Evolutionary conservation across 1,140 invertebrate genomes (phyloP), one percentile per base, ranked within the genome.

Genomic region (Drosophila serrata): DNA sequence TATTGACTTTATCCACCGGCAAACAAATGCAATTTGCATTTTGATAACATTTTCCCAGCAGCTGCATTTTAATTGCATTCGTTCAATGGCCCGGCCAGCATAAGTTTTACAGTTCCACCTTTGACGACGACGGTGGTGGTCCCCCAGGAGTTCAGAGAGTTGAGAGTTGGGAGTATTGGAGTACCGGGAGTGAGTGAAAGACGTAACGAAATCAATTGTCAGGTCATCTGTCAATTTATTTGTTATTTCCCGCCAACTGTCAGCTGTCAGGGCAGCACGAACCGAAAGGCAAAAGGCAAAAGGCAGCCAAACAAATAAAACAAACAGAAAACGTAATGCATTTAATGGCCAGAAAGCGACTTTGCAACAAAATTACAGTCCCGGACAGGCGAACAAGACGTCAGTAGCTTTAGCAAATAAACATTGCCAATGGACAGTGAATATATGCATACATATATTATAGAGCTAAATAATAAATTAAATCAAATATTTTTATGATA

Each of bases 201-300:
- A 77, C 75, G 65, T 53, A 64, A 57, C 72, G 73, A 88, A 88
- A 90, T 90, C 85, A 90, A 90, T 90, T 90, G 85, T 90, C 86
- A 90, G 85, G 69, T 90, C 85, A 90, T 90, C 85, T 90, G 85
- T 90, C 85, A 90, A 90, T 86, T 90, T 90, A 82, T 81, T 90
- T 90, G 85, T 85, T 90, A 75, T 84, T 79, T 81, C 58, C 73
- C 74, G 82, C 77, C 85, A 72, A 64, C 85, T 69, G 85, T 85
- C 85, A 85, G 81, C 74, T 81, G 85, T 88, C 85, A 56, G 56
- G 53, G 62, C 56, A 60, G 35, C 63, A 40, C 39, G 67, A 73
- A 60, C 29, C 74, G n/a, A 48, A 48, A 51, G 48, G 33, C 73
- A 74, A 77, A 24, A n/a, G n/a, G n/a, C n/a, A n/a, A n/a, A 24